Conservation (phyloP, 2,113 vertebrate species). For the Chaetodon trifascialis region DNA sequence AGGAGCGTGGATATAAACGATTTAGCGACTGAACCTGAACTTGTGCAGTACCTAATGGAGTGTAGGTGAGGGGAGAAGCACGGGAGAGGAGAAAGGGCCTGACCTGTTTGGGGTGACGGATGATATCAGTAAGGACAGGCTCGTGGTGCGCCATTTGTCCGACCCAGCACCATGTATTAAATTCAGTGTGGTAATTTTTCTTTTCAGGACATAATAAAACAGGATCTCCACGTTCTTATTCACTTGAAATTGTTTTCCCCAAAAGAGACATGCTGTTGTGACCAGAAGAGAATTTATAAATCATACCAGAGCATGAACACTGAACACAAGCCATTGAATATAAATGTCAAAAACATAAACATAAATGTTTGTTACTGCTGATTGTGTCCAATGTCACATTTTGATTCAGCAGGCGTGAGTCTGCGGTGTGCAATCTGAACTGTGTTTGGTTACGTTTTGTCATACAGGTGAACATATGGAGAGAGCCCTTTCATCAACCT, state of each 20-base stretch:
- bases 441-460: slow-evolving; percentile 34
- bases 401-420: slow-evolving; percentile 1
- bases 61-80: slow-evolving; percentile 17
- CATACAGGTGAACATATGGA: slow-evolving; percentile 49
- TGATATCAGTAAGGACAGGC: not conserved
- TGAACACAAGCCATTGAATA: not conserved
- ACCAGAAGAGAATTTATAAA: not conserved
- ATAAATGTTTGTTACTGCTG: not conserved
- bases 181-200: slow-evolving; percentile 12
- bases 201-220: not conserved
- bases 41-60: slow-evolving; percentile 18
- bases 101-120: slow-evolving; percentile 30
- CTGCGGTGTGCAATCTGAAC: not conserved
- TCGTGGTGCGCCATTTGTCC: slow-evolving; percentile 13
- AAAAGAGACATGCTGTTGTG: not conserved
- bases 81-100: slow-evolving; percentile 6
- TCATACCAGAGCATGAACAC: not conserved
- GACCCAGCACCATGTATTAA: not conserved
- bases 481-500: slow-evolving; percentile 29
- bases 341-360: not conserved
- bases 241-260: not conserved
- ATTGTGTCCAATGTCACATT: slow-evolving; percentile 8
- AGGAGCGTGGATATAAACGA: not conserved
- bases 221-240: not conserved
- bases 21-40: slow-evolving; percentile 44